These are phyloP conservation scores for Ispidina lecontei DNA, from an alignment of 2,797 vertebrate genomes.

Conservation along the genomic window DNA sequence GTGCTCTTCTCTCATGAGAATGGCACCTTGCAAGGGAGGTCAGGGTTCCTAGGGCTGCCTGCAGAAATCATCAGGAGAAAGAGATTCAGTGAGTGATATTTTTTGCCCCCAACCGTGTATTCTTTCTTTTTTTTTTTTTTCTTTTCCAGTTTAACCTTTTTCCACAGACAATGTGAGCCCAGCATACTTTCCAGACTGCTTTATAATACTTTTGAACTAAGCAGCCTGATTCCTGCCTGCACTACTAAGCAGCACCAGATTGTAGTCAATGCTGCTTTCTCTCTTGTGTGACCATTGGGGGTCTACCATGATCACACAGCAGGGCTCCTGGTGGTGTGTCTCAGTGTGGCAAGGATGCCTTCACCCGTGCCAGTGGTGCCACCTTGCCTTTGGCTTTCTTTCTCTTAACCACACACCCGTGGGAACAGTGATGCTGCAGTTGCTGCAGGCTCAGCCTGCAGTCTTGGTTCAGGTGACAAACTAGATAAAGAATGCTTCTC, in stretches of 20 bases:
- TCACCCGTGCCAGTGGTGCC: neutral
- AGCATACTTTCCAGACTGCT: neutral
- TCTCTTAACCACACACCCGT: neutral
- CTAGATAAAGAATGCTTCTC: neutral
- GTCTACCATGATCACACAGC: neutral
- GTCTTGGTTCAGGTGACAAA: neutral
- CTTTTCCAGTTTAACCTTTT: neutral
- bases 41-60: neutral
- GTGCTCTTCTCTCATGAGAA: neutral
- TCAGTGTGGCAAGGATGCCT: neutral
- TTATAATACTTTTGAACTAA: neutral
- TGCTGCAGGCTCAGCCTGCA: neutral
- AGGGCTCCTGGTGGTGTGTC: neutral
- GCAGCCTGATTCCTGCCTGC: neutral
- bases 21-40: neutral
- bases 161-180: neutral
- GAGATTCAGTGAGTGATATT: neutral
- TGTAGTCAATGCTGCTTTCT: neutral
- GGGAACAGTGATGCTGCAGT: neutral
- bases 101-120: neutral
- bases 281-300: neutral
- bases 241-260: neutral
- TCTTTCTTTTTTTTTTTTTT: neutral
- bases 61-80: neutral
- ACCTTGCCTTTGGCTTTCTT: neutral